These are phyloP conservation scores for Myocastor coypus DNA, from an alignment of 2,113 vertebrate species.

Conservation along the genomic window DNA sequence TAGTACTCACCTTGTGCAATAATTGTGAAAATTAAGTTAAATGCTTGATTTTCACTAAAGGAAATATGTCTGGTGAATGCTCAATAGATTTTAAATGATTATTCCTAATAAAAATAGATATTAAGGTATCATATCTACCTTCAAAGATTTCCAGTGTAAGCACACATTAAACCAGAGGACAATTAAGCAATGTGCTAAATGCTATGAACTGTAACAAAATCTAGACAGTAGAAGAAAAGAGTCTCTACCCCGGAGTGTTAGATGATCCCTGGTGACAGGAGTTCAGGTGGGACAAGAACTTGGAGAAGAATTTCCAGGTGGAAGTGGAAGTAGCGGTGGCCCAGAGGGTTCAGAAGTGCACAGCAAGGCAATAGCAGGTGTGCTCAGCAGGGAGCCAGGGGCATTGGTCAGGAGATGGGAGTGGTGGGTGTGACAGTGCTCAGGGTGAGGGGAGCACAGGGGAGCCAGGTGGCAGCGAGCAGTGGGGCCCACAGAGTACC, in stretches of 20 bases:
- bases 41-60: not conserved
- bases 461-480: not conserved
- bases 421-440: fast-evolving
- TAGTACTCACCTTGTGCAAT: not conserved
- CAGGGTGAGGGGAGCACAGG: too few relatives aligned
- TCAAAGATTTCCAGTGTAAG: not conserved
- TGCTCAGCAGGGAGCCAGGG: fast-evolving
- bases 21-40: not conserved
- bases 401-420: not conserved
- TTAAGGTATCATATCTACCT: not conserved
- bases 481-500: too few relatives aligned
- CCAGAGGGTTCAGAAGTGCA: not conserved
- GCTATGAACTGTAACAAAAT: not conserved
- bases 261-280: not conserved
- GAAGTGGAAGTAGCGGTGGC: not conserved
- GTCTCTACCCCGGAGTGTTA: too few relatives aligned
- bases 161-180: not conserved
- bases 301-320: not conserved
- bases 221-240: not conserved
- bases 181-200: fast-evolving
- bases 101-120: not conserved
- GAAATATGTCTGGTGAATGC: not conserved
- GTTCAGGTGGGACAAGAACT: not conserved
- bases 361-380: not conserved
- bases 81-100: not conserved